Conservation (phyloP, 2,797 vertebrate genomes). For the Cryptoprocta ferox region DNA sequence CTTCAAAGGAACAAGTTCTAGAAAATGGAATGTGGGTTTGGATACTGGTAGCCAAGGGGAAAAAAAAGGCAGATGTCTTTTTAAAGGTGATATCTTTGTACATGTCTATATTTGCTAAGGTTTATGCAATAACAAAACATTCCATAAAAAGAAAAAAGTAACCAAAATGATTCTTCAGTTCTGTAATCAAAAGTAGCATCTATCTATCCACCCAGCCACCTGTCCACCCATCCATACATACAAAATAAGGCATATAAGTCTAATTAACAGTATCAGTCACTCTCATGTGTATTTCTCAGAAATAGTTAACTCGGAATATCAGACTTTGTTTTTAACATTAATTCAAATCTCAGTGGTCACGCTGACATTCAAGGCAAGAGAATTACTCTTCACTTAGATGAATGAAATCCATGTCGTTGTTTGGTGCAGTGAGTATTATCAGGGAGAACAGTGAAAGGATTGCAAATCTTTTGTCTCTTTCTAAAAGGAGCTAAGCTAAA, state of each 20-base stretch:
- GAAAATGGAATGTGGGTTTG: background rate
- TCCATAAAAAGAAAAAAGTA: background rate
- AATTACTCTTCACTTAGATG: background rate
- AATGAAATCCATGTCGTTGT: background rate
- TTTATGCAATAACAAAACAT: background rate
- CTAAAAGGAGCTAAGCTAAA: background rate
- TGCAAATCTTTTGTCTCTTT: background rate
- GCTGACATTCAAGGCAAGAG: constrained; percentile 8
- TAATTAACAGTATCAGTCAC: background rate
- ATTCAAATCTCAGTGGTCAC: constrained; percentile 46
- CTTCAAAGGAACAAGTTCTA: background rate
- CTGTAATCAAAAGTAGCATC: background rate
- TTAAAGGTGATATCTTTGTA: background rate
- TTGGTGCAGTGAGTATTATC: background rate
- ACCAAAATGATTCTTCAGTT: background rate
- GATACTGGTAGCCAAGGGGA: background rate
- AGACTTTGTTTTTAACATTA: constrained; percentile 36
- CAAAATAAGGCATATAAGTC: background rate
- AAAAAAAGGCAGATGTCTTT: background rate
- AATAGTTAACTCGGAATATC: background rate
- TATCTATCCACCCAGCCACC: background rate
- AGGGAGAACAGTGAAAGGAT: background rate
- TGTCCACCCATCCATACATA: background rate
- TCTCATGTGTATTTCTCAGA: background rate
- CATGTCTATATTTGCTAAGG: background rate